Evolutionary conservation across 1,140 invertebrate genomes (phyloP), one percentile per base, ranked within the genome.

Genomic region (Eriosoma lanigerum): DNA sequence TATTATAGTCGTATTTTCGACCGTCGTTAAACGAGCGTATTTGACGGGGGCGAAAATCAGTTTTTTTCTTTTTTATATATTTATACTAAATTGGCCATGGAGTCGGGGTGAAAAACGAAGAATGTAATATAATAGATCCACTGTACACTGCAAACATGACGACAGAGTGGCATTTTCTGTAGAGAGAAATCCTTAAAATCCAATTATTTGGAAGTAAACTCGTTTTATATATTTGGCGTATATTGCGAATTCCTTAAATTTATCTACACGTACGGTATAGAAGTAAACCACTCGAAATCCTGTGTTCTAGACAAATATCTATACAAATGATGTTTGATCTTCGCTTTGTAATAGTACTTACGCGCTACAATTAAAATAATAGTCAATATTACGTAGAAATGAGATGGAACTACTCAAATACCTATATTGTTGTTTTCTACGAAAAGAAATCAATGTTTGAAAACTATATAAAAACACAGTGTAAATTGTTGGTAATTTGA

Each of bases 241-340:
- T 66, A 66, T 44, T 66, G 12, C n/a, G 12, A 66, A 66, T 66
- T 66, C 19, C 32, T 19, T 21, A 66, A 32, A 38, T 64, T 29
- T 19, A 32, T n/a, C n/a, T 66, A 21, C 10, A 64, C 26, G 0
- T 66, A 12, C 32, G 10, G 0, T 6, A 50, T 50, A 50, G 3
- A 62, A 17, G 17, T 24, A 62, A 62, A 32, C 26, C 29, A 32
- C 29, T 19, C 17, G 17, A 62, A 32, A 62, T 62, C 60, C 2
- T 17, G n/a, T 17, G 29, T 38, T 19, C 19, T n/a, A 38, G 24
- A 60, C 13, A 29, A 29, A 60, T 29, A 17, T 58, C 21, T 24
- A 58, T 24, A 24, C 24, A 58, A 26, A 24, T 24, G 21, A 58
- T 58, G 13, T 58, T n/a, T n/a, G n/a, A n/a, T n/a, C n/a, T n/a